These are phyloP conservation scores for Montipora capricornis DNA, from an alignment of 64 coral and sea anemone genomes.

Conservation along the genomic window DNA sequence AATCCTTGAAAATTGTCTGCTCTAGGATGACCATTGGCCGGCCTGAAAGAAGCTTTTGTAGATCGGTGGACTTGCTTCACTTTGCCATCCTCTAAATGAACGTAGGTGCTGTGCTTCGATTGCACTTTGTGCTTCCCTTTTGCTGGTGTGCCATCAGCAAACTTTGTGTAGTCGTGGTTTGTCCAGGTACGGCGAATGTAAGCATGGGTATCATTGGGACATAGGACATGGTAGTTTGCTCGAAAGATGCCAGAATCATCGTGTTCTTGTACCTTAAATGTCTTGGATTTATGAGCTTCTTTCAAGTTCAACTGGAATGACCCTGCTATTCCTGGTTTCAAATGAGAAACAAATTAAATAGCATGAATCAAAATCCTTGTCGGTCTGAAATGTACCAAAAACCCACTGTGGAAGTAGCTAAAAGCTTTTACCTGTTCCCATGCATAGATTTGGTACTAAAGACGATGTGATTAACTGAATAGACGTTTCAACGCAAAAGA, in stretches of 20 bases:
- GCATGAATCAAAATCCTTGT: too few relatives aligned
- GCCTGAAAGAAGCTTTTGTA: constrained; percentile 30
- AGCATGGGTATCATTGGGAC: constrained; percentile 56
- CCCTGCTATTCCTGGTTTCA: constrained; percentile 74
- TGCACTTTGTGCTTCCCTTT: constrained; percentile 72
- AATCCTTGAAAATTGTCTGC: constrained; percentile 69
- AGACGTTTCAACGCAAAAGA: too few relatives aligned
- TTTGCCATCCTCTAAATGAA: constrained; percentile 60
- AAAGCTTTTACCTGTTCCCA: too few relatives aligned
- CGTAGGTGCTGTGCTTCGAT: constrained; percentile 2
- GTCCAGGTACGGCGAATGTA: constrained; percentile 77
- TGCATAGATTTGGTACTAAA: too few relatives aligned
- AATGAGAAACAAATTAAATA: background rate
- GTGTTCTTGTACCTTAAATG: constrained; percentile 60
- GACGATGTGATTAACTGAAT: too few relatives aligned
- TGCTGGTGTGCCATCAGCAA: constrained; percentile 72
- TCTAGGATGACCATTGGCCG: constrained; percentile 59
- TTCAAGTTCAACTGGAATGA: constrained; percentile 78
- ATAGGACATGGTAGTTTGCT: constrained; percentile 63
- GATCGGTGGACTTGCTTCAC: constrained; percentile 26
- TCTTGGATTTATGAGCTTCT: background rate
- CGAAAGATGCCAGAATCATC: constrained; percentile 90
- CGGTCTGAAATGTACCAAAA: background rate
- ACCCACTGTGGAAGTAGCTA: too few relatives aligned
- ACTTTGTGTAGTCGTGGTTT: constrained; percentile 71